phyloP scores from a whole-genome alignment of 2,888 invertebrate species.

The Clivina fossor region DNA sequence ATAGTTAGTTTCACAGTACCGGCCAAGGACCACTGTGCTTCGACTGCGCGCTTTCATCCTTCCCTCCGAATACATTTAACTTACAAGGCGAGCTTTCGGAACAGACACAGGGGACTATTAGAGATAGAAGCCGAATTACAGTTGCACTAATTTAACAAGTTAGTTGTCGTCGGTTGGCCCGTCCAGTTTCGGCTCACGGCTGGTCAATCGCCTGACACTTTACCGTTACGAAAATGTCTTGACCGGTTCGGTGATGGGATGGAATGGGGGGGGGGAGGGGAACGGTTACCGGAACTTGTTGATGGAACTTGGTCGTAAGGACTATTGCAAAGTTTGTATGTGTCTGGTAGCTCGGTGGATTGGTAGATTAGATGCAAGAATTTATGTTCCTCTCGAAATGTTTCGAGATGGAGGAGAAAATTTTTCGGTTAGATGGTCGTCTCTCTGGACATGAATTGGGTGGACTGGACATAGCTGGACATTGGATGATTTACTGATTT shows the following conservation, averaged over 20 bases:
- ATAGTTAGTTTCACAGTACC: background rate
- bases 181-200: background rate
- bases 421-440: too few relatives aligned
- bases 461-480: too few relatives aligned
- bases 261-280: background rate
- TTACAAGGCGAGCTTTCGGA: constrained; percentile 8
- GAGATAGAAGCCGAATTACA: constrained; percentile 33
- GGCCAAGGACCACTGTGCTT: background rate
- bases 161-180: constrained; percentile 20
- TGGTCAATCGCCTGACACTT: constrained; percentile 33
- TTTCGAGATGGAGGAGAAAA: too few relatives aligned
- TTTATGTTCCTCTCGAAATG: too few relatives aligned
- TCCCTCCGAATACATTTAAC: constrained; percentile 24
- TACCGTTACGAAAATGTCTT: constrained; percentile 7
- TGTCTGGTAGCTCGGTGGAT: too few relatives aligned
- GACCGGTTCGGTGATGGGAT: constrained; percentile 11
- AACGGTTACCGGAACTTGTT: constrained; percentile 16
- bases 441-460: too few relatives aligned
- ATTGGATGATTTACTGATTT: too few relatives aligned
- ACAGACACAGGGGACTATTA: constrained; percentile 32
- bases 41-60: background rate
- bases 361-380: constrained; percentile 18
- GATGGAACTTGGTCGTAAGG: constrained; percentile 20
- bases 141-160: constrained; percentile 34
- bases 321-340: too few relatives aligned